Base-by-base conservation (phyloP, 2,797 vertebrate genomes). In the Tenualosa thibaudeaui region DNA sequence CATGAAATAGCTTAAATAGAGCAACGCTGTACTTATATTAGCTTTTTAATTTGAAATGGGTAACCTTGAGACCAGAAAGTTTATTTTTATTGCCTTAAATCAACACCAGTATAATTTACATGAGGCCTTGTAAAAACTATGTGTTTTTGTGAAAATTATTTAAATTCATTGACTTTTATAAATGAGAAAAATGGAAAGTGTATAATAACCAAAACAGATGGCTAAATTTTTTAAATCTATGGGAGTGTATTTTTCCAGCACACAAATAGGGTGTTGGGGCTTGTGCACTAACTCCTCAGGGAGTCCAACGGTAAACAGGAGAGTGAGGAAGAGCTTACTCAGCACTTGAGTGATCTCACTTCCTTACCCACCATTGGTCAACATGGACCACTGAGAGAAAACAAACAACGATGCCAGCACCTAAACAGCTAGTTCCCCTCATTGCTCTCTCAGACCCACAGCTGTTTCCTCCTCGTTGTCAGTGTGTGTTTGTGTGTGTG, bases 341-440 rank as follows among this genome's bases (percentile, higher is more conserved):
- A 86, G 88, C 87, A 85, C n/a, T 37, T n/a, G 51, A 58, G 82
- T 90, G 91, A 91, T 62, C 84, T 90, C 88, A 89, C 90, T 89
- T 91, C 87, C 84, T 90, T 54, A 86, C 43, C 58, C 84, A 58
- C 65, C 87, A 85, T 87, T 75, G 83, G 83, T 86, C 85, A 87
- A 86, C 88, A 88, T 40, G 81, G 58, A 87, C 51, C 7, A 17
- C 26, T 49, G 26, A 13, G 40, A 22, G 71, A 13, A 56, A 54
- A 82, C 84, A 84, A 82, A 86, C 60, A 85, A 88, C 68, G 75
- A 54, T 43, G 68, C 37, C 51, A 81, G 81, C 71, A 85, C 65
- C 43, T 49, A 85, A 84, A 84, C 83, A 68, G 9, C 82, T 86
- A 84, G 12, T 83, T 84, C 81, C 83, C 31, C 53, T 46, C 51